Base-by-base conservation (phyloP, 2,888 invertebrate genomes). In the Drosophila histrio region DNA sequence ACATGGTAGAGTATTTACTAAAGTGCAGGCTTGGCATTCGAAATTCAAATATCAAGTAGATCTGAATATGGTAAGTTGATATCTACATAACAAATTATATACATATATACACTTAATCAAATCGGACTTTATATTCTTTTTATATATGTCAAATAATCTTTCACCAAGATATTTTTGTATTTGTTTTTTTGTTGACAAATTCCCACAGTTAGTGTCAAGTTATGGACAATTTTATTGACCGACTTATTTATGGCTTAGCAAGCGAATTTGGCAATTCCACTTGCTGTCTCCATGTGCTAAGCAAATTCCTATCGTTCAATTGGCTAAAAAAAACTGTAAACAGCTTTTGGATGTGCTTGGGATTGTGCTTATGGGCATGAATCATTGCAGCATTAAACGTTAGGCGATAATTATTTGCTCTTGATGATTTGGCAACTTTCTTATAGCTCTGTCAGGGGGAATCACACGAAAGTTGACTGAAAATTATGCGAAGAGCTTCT, bases 351-450 rank as follows among this genome's bases (percentile, higher is more conserved):
- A 22, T 21, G 21, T 24, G n/a, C 9, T 26, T 38, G 9, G 38
- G 36, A 43, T n/a, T 49, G 36, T 63, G 58, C 56, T 58, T 24
- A 66, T 34, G 56, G 17, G 17, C 34, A 50, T 75, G 79, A 78
- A 49, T 63, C 76, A 76, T 41, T 26, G n/a, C 21, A 50, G 34
- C 41, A 39, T 39, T 39, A 9, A 49, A 19, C 52, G 22, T 41
- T 53, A 11, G 2, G 3, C 34, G 28, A 49, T 41, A 38, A 74
- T 38, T 63, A 58, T 47, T 63, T 41, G 49, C 60, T 52, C 49
- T 52, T 7, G 26, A 66, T 76, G 76, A 76, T 41, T 61, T 56
- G 36, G 66, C 79, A 66, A 49, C n/a, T 62, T 61, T 44, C 17
- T 17, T 44, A 2, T 11, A 34, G 3, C 13, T 47, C 24, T 38